A percentile compares a stretch with the other conserved stretches of the same genome.
Evolutionary conservation across 2,113 vertebrate genomes (phyloP).

Genomic region (Mola mola): DNA sequence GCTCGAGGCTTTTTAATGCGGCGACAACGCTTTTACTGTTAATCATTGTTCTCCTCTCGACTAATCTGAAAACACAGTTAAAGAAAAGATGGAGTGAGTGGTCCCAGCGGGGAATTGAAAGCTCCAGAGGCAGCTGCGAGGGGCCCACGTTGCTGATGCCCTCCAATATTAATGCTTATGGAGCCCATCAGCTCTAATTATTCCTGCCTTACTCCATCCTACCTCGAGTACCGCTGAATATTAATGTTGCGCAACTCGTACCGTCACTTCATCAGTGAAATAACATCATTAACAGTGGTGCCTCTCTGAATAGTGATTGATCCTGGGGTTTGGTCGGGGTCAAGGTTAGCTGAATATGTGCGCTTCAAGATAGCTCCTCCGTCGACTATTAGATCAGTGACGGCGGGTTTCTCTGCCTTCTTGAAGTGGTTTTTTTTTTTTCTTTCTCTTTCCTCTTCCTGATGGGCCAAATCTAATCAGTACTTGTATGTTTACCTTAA

Average conservation of each 20-base stretch:
- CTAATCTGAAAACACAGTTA: conserved; percentile 24
- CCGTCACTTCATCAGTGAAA: conserved; percentile 70
- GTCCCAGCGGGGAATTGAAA: conserved; percentile 44
- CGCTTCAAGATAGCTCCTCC: conserved; percentile 32
- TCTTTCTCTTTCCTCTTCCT: conserved; percentile 44
- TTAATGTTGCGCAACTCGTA: conserved; percentile 69
- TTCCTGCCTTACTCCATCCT: conserved; percentile 42
- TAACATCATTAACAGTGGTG: conserved; percentile 73
- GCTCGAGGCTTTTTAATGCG: too few species aligned
- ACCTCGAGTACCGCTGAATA: conserved; percentile 67
- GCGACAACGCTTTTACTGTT: too few species aligned
- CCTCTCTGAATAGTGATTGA: conserved; percentile 65
- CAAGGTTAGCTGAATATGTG: conserved; percentile 57
- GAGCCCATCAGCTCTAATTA: conserved; percentile 78
- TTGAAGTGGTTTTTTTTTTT: conserved; percentile 31
- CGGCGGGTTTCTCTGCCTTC: conserved; percentile 12
- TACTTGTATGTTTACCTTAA: conserved; percentile 70
- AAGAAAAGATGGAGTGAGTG: conserved; percentile 21
- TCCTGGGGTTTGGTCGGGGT: conserved; percentile 60
- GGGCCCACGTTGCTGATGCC: conserved; percentile 61
- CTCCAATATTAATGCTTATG: conserved; percentile 71
- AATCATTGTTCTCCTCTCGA: conserved; percentile 12
- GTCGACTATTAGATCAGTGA: conserved; percentile 66
- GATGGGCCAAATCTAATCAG: conserved; percentile 72
- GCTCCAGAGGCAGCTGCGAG: conserved; percentile 41